Base-by-base conservation (phyloP, 1,140 invertebrate genomes). In the Notospermus geniculatus region DNA sequence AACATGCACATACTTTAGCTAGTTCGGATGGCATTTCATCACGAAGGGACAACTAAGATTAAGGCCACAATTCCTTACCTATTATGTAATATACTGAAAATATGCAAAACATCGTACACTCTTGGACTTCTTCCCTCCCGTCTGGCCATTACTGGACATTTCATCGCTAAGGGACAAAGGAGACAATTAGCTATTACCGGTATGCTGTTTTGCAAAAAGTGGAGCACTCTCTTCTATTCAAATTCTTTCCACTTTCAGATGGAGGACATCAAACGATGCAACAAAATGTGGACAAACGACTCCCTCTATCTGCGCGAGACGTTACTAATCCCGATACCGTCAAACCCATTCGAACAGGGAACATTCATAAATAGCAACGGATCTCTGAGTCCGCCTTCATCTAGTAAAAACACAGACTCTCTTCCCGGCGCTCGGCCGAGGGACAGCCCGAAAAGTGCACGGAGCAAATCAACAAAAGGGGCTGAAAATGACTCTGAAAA, bases 261-360 rank as follows among this genome's bases (percentile, higher is more conserved):
- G 76, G 92, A 94, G 82, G 90, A 93, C 82, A 92, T 95, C 76
- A 86, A 91, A 72, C 84, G 91, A 74, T 88, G 87, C 36, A 95
- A 95, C 78, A 87, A 90, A 70, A 82, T 95, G 64, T 95, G 91
- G 85, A 90, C 91, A 15, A 88, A 89, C 43, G 92, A 95, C 78
- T 93, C 91, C 84, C 86, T 95, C 74, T 92, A 91, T 84, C 84
- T 93, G 73, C 84, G 90, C 67, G 89, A 91, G 77, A 87, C 87
- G 80, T 83, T 94, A 63, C 80, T 92, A 71, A 90, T 94, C 71
- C 91, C 91, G 53, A 85, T 90, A 84, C 23, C 39, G 25, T 5
- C n/a, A 19, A 50, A 19, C 9, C 25, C 46, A 27, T 36, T 36
- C 15, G 46, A 50, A 50, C 46, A 50, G 9, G 46, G 19, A 27